Base-by-base conservation (phyloP, 2,888 invertebrate species). In the Heliconius sara region DNA sequence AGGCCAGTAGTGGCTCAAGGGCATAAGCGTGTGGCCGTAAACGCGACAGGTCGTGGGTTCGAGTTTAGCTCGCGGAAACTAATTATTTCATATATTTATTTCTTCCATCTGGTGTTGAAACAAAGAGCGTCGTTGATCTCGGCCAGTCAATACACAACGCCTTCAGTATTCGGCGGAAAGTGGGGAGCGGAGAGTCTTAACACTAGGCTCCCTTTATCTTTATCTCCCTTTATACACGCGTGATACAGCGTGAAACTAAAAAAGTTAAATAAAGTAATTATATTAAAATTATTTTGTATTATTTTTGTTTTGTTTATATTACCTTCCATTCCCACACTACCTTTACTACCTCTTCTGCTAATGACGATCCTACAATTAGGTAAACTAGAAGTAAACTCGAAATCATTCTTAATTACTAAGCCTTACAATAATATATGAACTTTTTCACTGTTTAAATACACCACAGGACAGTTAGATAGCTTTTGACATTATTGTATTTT, bases 341-440 rank as follows among this genome's bases (percentile, higher is more conserved):
- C n/a, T 72, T 30, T 30, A 52, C 22, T 12, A 19, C 16, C 25
- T 70, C 43, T 47, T 70, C 43, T 25, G 70, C 70, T 43, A 47
- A 25, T 1, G 70, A 47, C 3, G 16, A 25, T 43, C 70, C 70
- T 70, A 70, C 16, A 12, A 70, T 25, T 47, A 70, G 7, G 25
- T 70, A 70, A 47, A 16, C 25, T 70, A 70, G 25, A 25, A 47
- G 16, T 47, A 70, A 70, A 70, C 16, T 13, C 3, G 25, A 47
- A 47, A 47, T 70, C 70, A 70, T 70, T 70, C 70, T 47, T 70
- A 47, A 5, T 25, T 70, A 43, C 25, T 68, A 68, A 25, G 10
- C 16, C 25, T 25, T 25, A 70, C 43, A 47, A 70, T 16, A 25
- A 47, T 16, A 10, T 70, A 25, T 12, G 2, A 12, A 70, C 10